Evolutionary conservation across 2,113 vertebrate species (phyloP).

Genomic region (Sinosuthora webbiana): DNA sequence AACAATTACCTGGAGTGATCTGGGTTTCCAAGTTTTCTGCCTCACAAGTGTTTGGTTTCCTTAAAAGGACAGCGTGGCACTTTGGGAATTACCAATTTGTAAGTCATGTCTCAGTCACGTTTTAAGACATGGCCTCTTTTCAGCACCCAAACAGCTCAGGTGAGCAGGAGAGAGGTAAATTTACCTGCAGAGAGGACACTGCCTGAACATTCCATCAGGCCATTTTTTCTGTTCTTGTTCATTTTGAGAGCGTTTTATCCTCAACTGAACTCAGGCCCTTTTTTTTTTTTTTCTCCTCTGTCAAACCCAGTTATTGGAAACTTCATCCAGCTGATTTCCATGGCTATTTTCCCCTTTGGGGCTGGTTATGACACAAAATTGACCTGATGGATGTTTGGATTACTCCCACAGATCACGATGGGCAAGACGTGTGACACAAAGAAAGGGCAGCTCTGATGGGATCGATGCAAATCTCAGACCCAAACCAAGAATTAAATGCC

Average conservation of each 20-base stretch:
- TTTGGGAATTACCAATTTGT: neutral
- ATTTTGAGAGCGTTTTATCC: constrained; percentile 1
- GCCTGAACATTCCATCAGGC: neutral
- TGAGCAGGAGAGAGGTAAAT: neutral
- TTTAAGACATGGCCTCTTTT: neutral
- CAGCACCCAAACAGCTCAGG: neutral
- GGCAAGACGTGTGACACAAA: neutral
- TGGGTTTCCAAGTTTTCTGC: neutral
- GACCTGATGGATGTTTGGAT: constrained; percentile 26
- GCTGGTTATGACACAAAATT: constrained; percentile 9
- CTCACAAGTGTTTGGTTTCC: neutral
- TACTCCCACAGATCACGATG: neutral
- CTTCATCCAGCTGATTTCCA: neutral
- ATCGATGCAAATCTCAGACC: neutral
- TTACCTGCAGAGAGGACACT: neutral
- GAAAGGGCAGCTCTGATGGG: neutral
- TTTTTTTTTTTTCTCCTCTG: neutral
- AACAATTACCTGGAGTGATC: neutral
- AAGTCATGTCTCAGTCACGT: neutral
- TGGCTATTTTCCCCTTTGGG: neutral
- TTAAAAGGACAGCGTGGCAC: neutral
- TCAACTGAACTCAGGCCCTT: neutral
- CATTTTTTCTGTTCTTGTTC: neutral
- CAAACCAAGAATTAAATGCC: neutral
- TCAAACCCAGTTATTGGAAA: constrained; percentile 21